These are phyloP conservation scores for Pedicia rivosa DNA, from an alignment of 2,888 invertebrate species.

Conservation along the genomic window DNA sequence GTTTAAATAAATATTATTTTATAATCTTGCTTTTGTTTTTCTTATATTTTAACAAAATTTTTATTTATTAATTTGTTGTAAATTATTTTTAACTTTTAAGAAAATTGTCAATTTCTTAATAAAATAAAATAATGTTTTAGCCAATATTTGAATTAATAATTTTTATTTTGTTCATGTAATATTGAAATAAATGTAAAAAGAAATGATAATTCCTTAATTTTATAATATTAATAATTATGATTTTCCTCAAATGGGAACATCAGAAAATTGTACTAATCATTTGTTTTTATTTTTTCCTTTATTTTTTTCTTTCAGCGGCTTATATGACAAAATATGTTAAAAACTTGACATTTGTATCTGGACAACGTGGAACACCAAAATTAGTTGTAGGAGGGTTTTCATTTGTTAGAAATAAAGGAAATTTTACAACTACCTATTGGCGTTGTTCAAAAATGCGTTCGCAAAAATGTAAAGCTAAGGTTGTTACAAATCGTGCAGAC, in stretches of 20 bases:
- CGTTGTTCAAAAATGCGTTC: constrained; percentile 10
- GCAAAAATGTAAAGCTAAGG: constrained; percentile 10
- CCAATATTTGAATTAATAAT: too few species aligned
- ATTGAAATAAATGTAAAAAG: too few species aligned
- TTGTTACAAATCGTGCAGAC: constrained; percentile 6
- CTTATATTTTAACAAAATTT: background rate
- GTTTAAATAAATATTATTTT: too few species aligned
- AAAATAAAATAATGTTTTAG: too few species aligned
- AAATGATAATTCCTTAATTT: too few species aligned
- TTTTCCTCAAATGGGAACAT: too few species aligned
- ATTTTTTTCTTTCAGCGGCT: background rate
- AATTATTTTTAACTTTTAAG: too few species aligned
- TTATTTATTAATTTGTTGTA: background rate
- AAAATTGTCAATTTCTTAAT: too few species aligned
- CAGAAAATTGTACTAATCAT: constrained; percentile 1
- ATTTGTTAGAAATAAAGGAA: constrained; percentile 12
- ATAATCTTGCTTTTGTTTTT: background rate
- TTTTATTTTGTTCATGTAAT: too few species aligned
- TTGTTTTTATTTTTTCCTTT: constrained; percentile 3
- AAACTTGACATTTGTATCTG: constrained; percentile 8
- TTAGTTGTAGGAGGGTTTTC: constrained; percentile 9
- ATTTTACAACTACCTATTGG: constrained; percentile 10
- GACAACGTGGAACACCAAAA: constrained; percentile 8
- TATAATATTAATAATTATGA: too few species aligned
- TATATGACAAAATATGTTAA: constrained; percentile 1